Percentiles rank a stretch among this genome's conserved stretches.
phyloP scores from a whole-genome alignment of 30 jellyfish, hydroid and myxozoan species.

The Aurelia aurita complex sp. Pacific region DNA sequence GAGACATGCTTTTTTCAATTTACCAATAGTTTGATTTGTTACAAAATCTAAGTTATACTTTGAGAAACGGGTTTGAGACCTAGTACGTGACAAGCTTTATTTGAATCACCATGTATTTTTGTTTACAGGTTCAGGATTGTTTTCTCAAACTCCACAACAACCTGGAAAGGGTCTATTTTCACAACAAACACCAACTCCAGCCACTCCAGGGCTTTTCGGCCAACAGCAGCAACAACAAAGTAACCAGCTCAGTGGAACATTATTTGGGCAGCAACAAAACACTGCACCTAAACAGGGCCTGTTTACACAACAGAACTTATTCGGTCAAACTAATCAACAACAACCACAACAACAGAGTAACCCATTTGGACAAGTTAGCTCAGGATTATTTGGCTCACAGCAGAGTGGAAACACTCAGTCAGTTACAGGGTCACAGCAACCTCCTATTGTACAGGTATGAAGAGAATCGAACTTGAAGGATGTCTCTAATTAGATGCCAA shows the following conservation, averaged over 20 bases:
- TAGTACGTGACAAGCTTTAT: too few relatives aligned
- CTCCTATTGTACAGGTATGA: slow-evolving; percentile 15
- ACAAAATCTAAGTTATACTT: too few relatives aligned
- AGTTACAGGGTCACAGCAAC: too few relatives aligned
- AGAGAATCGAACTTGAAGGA: too few relatives aligned
- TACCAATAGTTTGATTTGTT: too few relatives aligned
- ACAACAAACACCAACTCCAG: not conserved
- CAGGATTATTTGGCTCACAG: not conserved
- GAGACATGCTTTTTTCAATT: too few relatives aligned
- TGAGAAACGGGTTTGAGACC: too few relatives aligned
- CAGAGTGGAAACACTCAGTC: too few relatives aligned
- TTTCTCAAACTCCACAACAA: slow-evolving; percentile 8
- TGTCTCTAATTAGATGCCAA: too few relatives aligned
- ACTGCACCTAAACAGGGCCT: slow-evolving; percentile 21
- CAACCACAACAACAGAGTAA: slow-evolving; percentile 7
- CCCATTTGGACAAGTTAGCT: slow-evolving; percentile 29
- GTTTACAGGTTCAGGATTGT: not conserved
- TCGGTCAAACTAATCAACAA: slow-evolving; percentile 14
- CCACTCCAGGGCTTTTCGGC: slow-evolving; percentile 24
- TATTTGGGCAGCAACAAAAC: not conserved
- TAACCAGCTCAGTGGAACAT: too few relatives aligned
- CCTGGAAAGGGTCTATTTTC: not conserved
- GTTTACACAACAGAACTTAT: slow-evolving; percentile 18
- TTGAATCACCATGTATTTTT: too few relatives aligned
- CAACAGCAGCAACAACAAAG: slow-evolving; percentile 18